Base-by-base conservation (phyloP, 2,888 invertebrate genomes). In the Drosophila infuscata region DNA sequence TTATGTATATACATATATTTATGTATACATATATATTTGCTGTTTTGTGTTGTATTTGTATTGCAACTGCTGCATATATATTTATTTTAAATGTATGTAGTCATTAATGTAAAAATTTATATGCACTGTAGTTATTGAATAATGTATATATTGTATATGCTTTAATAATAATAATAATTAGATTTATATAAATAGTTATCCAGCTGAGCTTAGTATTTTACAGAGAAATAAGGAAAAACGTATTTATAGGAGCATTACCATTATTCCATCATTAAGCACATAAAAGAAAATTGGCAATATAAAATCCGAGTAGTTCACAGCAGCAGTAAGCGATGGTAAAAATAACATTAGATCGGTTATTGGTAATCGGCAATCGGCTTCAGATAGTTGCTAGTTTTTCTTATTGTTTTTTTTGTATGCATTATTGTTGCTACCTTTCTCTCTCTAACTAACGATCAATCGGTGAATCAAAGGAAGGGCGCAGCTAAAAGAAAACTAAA, bases 91-190 rank as follows among this genome's bases (percentile, higher is more conserved):
- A 73, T 88, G 85, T 88, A 88, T 84, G 88, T 88, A 85, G 85
- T 82, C 81, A 83, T 88, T 84, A 84, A 85, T 88, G 88, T 84
- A 88, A 88, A 82, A 79, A 57, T 81, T 71, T 79, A 59, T 73
- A 82, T 77, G 65, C 46, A 74, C 56, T 65, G 70, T 63, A 67
- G 33, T 71, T 65, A 77, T 53, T 79, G 75, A 53, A 68, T 81
- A 78, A 73, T 72, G 66, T 56, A 38, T 54, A 74, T 79, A 66
- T 52, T 70, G 62, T 70, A 58, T 61, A 62, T 54, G 49, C 46
- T 58, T 67, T 69, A 58, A 75, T 79, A 54, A 48, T 56, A 57
- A 62, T 62, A 76, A 46, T 46, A 25, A 46, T 25, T 70, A 68
- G 74, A 70, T 62, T 59, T 73, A 38, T 32, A 66, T 69, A 76